phyloP scores from a whole-genome alignment of 2,113 vertebrate genomes.

The Elephas maximus region DNA sequence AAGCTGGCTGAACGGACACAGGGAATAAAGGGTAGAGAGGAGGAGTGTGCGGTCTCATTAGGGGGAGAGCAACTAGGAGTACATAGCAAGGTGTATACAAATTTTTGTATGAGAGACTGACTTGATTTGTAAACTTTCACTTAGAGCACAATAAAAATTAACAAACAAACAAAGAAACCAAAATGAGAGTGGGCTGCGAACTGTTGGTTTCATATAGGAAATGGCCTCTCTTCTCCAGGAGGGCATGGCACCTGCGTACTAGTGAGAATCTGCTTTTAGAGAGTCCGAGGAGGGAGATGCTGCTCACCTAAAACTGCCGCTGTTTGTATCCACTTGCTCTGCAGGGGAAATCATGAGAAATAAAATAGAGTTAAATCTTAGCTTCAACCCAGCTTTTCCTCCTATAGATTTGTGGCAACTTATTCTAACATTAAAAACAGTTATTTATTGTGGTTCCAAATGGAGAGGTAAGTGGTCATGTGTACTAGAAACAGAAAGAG shows the following conservation, averaged over 20 bases:
- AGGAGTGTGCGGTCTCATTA: no score
- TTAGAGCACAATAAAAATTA: no score
- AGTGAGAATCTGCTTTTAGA: background rate
- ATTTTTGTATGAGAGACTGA: no score
- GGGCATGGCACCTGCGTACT: background rate
- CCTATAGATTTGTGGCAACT: background rate
- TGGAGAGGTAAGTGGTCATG: background rate
- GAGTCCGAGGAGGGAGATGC: background rate
- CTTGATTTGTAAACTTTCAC: no score
- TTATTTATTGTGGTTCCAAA: constrained; percentile 1
- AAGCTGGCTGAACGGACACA: no score
- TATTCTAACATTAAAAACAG: constrained; percentile 27
- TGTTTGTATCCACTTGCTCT: background rate
- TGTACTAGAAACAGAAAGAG: background rate
- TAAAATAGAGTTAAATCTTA: constrained; percentile 25
- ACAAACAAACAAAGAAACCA: no score
- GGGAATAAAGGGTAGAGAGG: no score
- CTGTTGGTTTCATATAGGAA: background rate
- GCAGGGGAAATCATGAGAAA: constrained; percentile 6
- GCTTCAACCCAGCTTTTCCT: constrained; percentile 30
- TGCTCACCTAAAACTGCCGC: background rate
- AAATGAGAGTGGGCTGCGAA: no score
- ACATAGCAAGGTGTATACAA: no score
- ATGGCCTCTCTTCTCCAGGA: background rate
- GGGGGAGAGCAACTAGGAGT: no score